Evolutionary conservation across 2,888 invertebrate genomes (phyloP), one percentile per base, ranked within the genome.

Genomic region (Oscheius myriophilus): DNA sequence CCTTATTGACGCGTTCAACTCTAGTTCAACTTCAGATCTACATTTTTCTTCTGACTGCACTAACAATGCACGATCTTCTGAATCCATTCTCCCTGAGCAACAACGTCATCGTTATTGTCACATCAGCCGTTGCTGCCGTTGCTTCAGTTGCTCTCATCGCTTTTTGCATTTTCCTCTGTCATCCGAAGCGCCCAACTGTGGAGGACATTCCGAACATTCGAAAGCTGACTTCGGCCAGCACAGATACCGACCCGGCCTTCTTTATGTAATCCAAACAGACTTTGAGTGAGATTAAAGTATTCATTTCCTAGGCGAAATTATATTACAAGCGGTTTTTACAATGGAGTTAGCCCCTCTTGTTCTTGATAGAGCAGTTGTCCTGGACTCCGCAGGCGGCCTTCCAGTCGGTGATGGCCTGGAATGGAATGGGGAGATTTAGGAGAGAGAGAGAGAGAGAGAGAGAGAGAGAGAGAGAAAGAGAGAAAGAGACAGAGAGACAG

Each of bases 391-490:
- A 64, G 41, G 64, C 64, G 14, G 51, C n/a, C 23, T 53, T 52
- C 64, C 64, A 64, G 41, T 64, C 33, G 11, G n/a, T 25, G 26
- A 54, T 54, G n/a, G 54, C 54, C 49, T 49, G 26, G 26, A 54
- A 21, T 18, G 14, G 7, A n/a, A 18, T 3, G 23, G 11, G 49
- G 9, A 23, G 16, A 18, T n/a, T 49, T 49, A 16, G 11, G 23
- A 49, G 18, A 18, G 49, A 11, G 21, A 11, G 26, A 33, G n/a
- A 52, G 21, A 14, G 25, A 52, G 25, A 25, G 14, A 52, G 26
- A 21, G 21, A 54, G 26, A 11, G 33, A 33, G 33, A 33, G 9
- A 33, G 33, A 33, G 33, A 33, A 9, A 33, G 33, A 3, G 33
- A 33, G 33, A 33, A 9, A 33, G 21, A 18, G 21, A 14, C 25